phyloP scores from a whole-genome alignment of 2,888 invertebrate species.

The Orthosia incerta region DNA sequence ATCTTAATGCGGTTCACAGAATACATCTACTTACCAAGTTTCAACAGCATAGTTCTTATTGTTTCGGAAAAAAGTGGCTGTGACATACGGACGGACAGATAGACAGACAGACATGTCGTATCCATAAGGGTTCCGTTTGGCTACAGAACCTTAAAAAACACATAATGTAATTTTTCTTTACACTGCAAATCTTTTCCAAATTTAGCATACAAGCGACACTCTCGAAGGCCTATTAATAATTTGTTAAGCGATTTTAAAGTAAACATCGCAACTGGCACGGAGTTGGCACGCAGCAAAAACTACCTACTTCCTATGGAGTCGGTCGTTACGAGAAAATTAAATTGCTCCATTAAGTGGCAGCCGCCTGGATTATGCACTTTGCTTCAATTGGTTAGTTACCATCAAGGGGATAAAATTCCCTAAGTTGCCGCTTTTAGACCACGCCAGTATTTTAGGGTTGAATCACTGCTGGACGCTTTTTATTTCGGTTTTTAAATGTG shows the following conservation, averaged over 20 bases:
- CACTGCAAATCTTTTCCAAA: neutral
- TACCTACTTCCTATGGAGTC: slow-evolving; percentile 69
- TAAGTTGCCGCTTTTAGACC: slow-evolving; percentile 57
- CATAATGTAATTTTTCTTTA: too few relatives aligned
- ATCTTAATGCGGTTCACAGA: too few relatives aligned
- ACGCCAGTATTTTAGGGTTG: slow-evolving; percentile 45
- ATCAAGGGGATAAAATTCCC: slow-evolving; percentile 63
- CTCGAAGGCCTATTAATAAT: slow-evolving; percentile 49
- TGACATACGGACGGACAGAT: too few relatives aligned
- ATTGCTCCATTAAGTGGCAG: slow-evolving; percentile 83
- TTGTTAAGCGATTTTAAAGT: slow-evolving; percentile 58
- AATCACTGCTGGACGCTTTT: slow-evolving; percentile 18
- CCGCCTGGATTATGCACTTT: slow-evolving; percentile 72
- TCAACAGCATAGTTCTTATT: too few relatives aligned
- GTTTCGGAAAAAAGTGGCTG: too few relatives aligned
- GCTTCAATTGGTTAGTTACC: slow-evolving; percentile 71
- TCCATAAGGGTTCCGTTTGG: too few relatives aligned
- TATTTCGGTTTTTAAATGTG: slow-evolving; percentile 2
- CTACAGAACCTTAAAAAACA: too few relatives aligned
- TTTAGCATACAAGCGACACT: neutral
- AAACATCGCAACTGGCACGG: slow-evolving; percentile 42
- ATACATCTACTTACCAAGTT: too few relatives aligned
- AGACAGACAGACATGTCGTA: too few relatives aligned
- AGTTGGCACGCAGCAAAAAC: slow-evolving; percentile 72
- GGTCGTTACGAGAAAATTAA: slow-evolving; percentile 84